Evolutionary conservation across 2,888 invertebrate species (phyloP).

Genomic region (Drosophila borealis): DNA sequence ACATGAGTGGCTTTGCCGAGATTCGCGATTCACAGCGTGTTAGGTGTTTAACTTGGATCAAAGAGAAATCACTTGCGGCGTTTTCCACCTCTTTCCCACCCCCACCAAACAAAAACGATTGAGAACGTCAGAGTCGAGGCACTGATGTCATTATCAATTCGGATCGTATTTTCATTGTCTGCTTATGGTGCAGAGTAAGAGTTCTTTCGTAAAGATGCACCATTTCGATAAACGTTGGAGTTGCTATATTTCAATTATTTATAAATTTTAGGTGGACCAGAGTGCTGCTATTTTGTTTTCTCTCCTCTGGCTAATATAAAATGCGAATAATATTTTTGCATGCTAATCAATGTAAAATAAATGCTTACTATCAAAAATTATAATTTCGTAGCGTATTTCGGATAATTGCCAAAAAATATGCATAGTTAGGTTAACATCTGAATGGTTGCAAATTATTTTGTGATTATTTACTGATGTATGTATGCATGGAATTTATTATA

Average conservation of each 20-base stretch:
- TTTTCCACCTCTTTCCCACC: background rate
- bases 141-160: constrained; percentile 56
- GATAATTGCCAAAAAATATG: background rate
- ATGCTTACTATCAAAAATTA: background rate
- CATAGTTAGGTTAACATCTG: constrained; percentile 5
- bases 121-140: constrained; percentile 37
- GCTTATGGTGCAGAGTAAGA: background rate
- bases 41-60: constrained; percentile 73
- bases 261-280: too few relatives aligned
- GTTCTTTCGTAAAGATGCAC: too few relatives aligned
- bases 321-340: background rate
- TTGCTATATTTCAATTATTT: too few relatives aligned
- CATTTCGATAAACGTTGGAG: too few relatives aligned
- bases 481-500: constrained; percentile 9
- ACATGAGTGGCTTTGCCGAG: constrained; percentile 71
- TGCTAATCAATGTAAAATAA: constrained; percentile 3
- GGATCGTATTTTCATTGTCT: constrained; percentile 31
- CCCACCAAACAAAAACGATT: constrained; percentile 9
- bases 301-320: background rate
- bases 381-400: background rate
- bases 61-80: constrained; percentile 64
- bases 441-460: constrained; percentile 1
- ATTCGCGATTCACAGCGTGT: constrained; percentile 72
- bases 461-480: background rate
- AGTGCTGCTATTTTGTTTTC: too few relatives aligned